Evolutionary conservation across 2,888 invertebrate genomes (phyloP).

Genomic region (Drosophila buzzatii): DNA sequence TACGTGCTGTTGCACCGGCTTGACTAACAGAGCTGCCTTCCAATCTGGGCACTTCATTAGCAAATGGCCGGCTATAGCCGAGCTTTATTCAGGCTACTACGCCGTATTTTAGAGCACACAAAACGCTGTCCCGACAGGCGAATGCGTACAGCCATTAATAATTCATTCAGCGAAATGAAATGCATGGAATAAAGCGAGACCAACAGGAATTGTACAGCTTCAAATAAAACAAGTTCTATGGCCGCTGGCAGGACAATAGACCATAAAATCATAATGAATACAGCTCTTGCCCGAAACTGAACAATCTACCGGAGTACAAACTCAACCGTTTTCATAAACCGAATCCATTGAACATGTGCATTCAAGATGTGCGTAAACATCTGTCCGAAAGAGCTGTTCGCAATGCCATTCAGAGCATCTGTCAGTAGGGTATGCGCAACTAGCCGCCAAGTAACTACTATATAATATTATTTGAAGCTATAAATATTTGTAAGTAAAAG

Average conservation of each 20-base stretch:
- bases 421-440: not conserved
- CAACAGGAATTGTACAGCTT: slow-evolving; percentile 11
- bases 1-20: slow-evolving; percentile 17
- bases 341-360: not conserved
- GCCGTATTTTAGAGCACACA: slow-evolving; percentile 5
- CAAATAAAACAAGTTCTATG: slow-evolving; percentile 13
- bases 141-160: slow-evolving; percentile 36
- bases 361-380: slow-evolving; percentile 2
- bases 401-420: not conserved
- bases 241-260: not conserved
- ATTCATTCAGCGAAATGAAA: slow-evolving; percentile 33
- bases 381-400: not conserved
- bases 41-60: slow-evolving; percentile 46
- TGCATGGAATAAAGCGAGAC: slow-evolving; percentile 11
- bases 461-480: no score
- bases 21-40: not conserved
- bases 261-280: slow-evolving; percentile 8
- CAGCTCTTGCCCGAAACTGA: not conserved
- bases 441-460: not conserved
- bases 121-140: slow-evolving; percentile 11
- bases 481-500: no score
- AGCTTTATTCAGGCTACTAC: slow-evolving; percentile 6
- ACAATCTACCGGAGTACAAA: slow-evolving; percentile 1
- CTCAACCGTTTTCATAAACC: not conserved
- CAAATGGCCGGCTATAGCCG: slow-evolving; percentile 14